These are phyloP conservation scores for Mactromeris polynyma DNA, from an alignment of 2,888 invertebrate species.

Conservation along the genomic window DNA sequence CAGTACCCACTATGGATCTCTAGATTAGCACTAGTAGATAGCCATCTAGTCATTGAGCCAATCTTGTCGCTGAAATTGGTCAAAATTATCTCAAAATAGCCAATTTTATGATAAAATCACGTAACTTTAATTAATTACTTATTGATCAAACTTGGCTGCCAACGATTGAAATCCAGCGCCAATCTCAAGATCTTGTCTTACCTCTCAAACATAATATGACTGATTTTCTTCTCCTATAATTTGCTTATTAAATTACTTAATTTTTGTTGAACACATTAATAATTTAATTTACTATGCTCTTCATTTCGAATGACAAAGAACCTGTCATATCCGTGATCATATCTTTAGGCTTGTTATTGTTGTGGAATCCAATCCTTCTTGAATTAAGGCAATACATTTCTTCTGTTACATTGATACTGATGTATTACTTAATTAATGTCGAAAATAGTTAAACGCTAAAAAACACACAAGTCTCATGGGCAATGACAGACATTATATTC, in stretches of 20 bases:
- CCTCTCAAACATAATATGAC: too few species aligned
- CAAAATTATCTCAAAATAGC: too few species aligned
- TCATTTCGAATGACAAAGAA: not conserved
- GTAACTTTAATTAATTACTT: too few species aligned
- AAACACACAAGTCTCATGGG: constrained; percentile 5
- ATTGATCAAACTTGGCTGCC: too few species aligned
- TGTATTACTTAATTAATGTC: constrained; percentile 16
- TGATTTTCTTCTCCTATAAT: not conserved
- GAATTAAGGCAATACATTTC: not conserved
- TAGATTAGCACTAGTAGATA: too few species aligned
- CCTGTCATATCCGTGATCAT: not conserved
- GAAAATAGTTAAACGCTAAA: constrained; percentile 14
- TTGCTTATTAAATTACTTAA: not conserved
- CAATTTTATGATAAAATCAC: too few species aligned
- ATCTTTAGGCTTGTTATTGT: not conserved
- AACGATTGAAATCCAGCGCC: too few species aligned
- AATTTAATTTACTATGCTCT: not conserved
- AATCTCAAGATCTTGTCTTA: too few species aligned
- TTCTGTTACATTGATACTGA: constrained; percentile 2
- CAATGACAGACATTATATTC: constrained; percentile 13
- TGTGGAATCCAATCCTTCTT: not conserved
- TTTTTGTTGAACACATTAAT: not conserved
- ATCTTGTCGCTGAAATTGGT: too few species aligned
- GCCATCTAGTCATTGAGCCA: too few species aligned
- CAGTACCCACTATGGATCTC: too few species aligned